Conservation (phyloP, 2,888 invertebrate genomes). For the Lasioglossum leucozonium region DNA sequence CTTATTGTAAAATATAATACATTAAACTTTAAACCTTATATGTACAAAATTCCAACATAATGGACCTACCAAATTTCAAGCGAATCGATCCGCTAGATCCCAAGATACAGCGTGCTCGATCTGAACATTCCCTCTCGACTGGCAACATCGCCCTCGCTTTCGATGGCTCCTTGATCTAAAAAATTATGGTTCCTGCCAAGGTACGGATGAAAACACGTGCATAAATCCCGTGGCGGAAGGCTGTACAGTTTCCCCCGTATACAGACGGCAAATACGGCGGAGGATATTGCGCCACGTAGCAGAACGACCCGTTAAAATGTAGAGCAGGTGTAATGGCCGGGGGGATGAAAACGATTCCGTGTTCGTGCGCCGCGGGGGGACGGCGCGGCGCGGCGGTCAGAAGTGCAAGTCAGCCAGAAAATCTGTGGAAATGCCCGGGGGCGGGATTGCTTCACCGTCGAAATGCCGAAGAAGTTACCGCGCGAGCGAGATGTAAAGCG, state of each 20-base stretch:
- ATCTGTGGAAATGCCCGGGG: neutral
- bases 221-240: neutral
- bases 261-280: neutral
- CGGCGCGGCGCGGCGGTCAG: neutral
- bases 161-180: neutral
- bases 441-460: neutral
- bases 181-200: neutral
- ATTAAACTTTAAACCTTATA: too few relatives aligned
- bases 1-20: too few relatives aligned
- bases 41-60: too few relatives aligned
- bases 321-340: neutral
- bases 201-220: neutral
- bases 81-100: neutral
- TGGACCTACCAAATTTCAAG: neutral
- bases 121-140: neutral
- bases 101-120: too few relatives aligned
- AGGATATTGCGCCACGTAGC: neutral
- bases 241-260: neutral
- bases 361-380: neutral
- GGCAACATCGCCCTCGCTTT: neutral
- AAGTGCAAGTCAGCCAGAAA: neutral
- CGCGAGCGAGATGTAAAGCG: constrained; percentile 13
- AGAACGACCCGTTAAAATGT: neutral
- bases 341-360: neutral
- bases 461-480: constrained; percentile 17